phyloP scores from a whole-genome alignment of 1,140 invertebrate genomes.

The Drosophila pallidifrons region DNA sequence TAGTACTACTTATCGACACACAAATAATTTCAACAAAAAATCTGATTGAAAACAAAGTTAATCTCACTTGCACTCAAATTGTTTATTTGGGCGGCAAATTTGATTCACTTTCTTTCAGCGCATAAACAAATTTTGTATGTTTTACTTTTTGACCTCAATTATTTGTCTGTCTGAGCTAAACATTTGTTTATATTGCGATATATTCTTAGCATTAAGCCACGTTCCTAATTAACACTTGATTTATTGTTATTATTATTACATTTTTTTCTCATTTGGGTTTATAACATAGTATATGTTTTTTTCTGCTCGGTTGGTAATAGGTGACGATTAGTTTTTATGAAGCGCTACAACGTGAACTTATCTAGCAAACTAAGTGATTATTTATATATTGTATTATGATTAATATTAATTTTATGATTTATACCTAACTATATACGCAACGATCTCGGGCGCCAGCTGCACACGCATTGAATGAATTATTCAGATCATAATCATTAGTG shows the following conservation, averaged over 20 bases:
- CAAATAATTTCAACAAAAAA: slow-evolving; percentile 12
- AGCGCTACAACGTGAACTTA: slow-evolving; percentile 79
- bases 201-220: slow-evolving; percentile 43
- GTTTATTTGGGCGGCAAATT: slow-evolving; percentile 9
- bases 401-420: slow-evolving; percentile 16
- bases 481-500: slow-evolving; percentile 14
- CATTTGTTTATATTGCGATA: slow-evolving; percentile 22
- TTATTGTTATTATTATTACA: slow-evolving; percentile 12
- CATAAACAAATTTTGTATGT: background rate
- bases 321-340: slow-evolving; percentile 26
- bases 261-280: slow-evolving; percentile 24
- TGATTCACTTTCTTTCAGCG: slow-evolving; percentile 25
- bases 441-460: slow-evolving; percentile 58
- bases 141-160: slow-evolving; percentile 32
- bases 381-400: slow-evolving; percentile 16
- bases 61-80: background rate
- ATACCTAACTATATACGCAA: slow-evolving; percentile 25
- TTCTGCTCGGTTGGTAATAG: slow-evolving; percentile 43
- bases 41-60: slow-evolving; percentile 4
- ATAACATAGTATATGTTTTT: slow-evolving; percentile 24
- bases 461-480: slow-evolving; percentile 31
- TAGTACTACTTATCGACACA: background rate
- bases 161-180: slow-evolving; percentile 30
- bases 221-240: slow-evolving; percentile 65
- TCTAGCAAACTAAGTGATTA: slow-evolving; percentile 51